These are phyloP conservation scores for Oconnorella tubifera DNA, from an alignment of 2,888 invertebrate genomes.

Conservation along the genomic window DNA sequence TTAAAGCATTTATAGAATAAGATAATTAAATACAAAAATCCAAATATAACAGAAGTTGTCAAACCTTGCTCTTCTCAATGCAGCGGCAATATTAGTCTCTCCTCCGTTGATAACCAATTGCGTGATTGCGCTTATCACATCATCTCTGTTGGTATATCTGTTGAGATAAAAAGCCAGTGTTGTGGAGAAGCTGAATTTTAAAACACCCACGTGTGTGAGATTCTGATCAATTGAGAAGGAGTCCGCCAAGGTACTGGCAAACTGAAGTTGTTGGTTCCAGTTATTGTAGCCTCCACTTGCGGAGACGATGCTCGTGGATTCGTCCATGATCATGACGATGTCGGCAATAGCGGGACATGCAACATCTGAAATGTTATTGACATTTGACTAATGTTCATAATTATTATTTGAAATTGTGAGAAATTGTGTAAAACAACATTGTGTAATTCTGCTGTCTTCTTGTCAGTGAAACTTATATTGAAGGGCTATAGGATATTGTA, in stretches of 20 bases:
- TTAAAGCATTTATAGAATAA: too few species aligned
- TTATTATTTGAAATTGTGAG: too few species aligned
- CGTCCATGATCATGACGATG: constrained; percentile 30
- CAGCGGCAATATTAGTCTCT: constrained; percentile 28
- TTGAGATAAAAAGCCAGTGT: constrained; percentile 9
- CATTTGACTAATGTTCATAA: too few species aligned
- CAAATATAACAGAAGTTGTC: too few species aligned
- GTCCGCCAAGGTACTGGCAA: constrained; percentile 15
- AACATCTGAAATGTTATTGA: constrained; percentile 18
- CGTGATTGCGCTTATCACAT: constrained; percentile 10
- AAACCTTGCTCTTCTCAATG: constrained; percentile 11
- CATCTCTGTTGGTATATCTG: not conserved
- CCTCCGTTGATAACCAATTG: constrained; percentile 15
- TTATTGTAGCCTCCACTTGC: constrained; percentile 9
- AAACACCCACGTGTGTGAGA: constrained; percentile 15
- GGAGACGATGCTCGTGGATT: constrained; percentile 21
- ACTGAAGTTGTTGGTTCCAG: constrained; percentile 22
- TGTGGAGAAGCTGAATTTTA: constrained; percentile 18
- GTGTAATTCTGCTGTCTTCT: too few species aligned
- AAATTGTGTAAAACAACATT: too few species aligned
- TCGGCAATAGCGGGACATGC: constrained; percentile 26
- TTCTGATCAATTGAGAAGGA: constrained; percentile 14
- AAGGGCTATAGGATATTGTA: too few species aligned
- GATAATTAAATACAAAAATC: too few species aligned
- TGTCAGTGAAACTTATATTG: too few species aligned